Percentiles rank a stretch among this genome's conserved stretches.
Conservation (phyloP, 2,797 vertebrate species). For the Enteromius thamalakanensis region DNA sequence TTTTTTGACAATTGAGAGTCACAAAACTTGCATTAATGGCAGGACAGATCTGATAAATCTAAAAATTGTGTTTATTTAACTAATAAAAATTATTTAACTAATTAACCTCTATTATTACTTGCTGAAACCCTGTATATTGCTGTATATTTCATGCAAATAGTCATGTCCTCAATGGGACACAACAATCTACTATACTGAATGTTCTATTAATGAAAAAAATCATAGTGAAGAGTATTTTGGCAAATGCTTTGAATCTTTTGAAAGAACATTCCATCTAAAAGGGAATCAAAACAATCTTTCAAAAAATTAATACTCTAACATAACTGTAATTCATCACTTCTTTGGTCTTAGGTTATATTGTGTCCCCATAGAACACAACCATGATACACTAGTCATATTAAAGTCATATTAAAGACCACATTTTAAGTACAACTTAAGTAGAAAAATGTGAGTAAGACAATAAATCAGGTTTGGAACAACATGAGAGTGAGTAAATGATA, state of each 20-base stretch:
- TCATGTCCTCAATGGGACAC: not conserved
- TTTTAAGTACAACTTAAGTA: not conserved
- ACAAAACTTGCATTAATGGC: not conserved
- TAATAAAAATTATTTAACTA: not conserved
- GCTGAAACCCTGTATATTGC: not conserved
- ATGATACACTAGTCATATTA: not conserved
- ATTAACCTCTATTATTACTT: not conserved
- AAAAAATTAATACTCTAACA: not conserved
- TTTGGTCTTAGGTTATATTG: constrained; percentile 16
- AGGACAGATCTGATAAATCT: not conserved
- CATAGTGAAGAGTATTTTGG: not conserved
- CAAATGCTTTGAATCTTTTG: not conserved
- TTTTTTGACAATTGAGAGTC: not conserved
- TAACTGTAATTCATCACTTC: constrained; percentile 15
- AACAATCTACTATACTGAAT: not conserved
- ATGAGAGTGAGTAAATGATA: not conserved
- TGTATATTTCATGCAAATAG: not conserved
- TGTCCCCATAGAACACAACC: not conserved
- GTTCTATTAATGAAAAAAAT: not conserved
- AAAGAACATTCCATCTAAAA: not conserved
- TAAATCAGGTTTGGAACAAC: not conserved
- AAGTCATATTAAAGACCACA: not conserved
- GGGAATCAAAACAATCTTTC: not conserved
- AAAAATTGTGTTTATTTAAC: not conserved
- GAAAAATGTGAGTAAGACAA: not conserved